These are phyloP conservation scores for Stichodactyla helianthus DNA, from an alignment of 64 coral and sea anemone genomes.

Conservation along the genomic window DNA sequence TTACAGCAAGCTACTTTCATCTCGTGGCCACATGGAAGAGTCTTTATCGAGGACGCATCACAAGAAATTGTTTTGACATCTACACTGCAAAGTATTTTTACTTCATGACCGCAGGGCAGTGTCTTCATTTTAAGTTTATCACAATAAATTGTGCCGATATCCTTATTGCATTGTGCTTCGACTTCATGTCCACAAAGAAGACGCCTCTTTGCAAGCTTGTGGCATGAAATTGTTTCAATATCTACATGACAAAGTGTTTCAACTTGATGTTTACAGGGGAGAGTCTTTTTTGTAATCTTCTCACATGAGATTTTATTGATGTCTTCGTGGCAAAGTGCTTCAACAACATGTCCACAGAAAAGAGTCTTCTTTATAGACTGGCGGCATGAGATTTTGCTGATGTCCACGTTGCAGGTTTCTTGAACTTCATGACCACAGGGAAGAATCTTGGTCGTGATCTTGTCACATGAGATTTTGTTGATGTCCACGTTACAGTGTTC, in stretches of 20 bases:
- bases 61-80: background rate
- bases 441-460: background rate
- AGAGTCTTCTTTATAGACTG: background rate
- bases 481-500: background rate
- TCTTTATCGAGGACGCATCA: background rate
- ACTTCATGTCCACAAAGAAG: background rate
- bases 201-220: background rate
- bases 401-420: no score
- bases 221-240: background rate
- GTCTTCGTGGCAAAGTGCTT: background rate
- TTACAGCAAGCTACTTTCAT: conserved; percentile 20
- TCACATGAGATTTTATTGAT: background rate
- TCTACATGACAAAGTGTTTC: no score
- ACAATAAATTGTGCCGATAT: background rate
- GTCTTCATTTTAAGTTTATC: background rate
- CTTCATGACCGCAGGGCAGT: background rate
- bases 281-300: background rate
- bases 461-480: background rate
- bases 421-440: background rate
- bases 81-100: background rate
- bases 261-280: background rate
- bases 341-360: background rate
- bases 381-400: background rate
- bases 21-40: conserved; percentile 40
- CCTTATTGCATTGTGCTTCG: background rate